These are phyloP conservation scores for Anoplophora glabripennis DNA, from an alignment of 1,140 invertebrate genomes.

Conservation along the genomic window DNA sequence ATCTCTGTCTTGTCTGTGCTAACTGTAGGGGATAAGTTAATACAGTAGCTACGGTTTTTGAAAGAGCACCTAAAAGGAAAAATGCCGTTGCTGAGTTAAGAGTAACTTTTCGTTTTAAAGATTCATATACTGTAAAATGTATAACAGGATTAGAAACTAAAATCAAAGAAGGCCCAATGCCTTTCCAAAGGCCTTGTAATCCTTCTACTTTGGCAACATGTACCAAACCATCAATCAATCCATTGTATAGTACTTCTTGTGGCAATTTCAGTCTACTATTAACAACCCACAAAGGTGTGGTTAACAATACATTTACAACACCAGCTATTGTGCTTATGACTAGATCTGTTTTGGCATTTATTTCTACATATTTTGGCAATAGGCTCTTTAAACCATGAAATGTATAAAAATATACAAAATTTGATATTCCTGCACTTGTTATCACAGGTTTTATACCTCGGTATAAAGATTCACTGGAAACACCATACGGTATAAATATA, in stretches of 20 bases:
- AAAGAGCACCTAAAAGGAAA: constrained; percentile 68
- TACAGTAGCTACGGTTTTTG: constrained; percentile 79
- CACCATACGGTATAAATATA: constrained; percentile 5
- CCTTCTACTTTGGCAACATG: constrained; percentile 73
- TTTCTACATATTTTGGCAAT: constrained; percentile 47
- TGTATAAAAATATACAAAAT: constrained; percentile 91
- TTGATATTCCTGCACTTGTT: constrained; percentile 78
- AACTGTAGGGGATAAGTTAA: constrained; percentile 86
- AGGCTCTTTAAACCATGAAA: constrained; percentile 78
- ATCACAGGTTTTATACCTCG: constrained; percentile 79
- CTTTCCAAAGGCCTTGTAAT: constrained; percentile 71
- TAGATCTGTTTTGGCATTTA: constrained; percentile 71
- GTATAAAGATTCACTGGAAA: constrained; percentile 66
- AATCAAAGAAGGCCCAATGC: constrained; percentile 77
- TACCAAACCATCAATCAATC: constrained; percentile 61
- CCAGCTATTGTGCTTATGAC: constrained; percentile 74
- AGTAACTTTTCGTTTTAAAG: constrained; percentile 68
- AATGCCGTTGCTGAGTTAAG: constrained; percentile 35
- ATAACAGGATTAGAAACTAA: constrained; percentile 85
- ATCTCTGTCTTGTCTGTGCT: constrained; percentile 77
- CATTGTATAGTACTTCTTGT: constrained; percentile 28
- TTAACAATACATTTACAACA: constrained; percentile 77
- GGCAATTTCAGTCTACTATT: constrained; percentile 74
- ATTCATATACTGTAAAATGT: constrained; percentile 89
- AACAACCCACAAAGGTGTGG: constrained; percentile 88